Evolutionary conservation across 2,113 vertebrate genomes (phyloP).

Genomic region (Talpa occidentalis): DNA sequence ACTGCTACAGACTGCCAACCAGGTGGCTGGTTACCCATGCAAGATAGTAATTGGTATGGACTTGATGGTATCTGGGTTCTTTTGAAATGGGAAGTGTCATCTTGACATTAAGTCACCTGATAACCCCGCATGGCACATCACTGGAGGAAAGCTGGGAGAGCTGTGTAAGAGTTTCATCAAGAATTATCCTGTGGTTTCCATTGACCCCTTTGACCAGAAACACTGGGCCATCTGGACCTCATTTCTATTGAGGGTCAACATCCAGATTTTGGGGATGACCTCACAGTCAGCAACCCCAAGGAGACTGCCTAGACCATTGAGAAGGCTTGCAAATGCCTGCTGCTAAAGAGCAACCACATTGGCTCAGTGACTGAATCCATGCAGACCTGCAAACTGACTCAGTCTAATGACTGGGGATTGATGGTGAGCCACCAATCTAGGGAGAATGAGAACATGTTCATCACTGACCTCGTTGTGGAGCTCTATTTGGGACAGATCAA

Average conservation of each 20-base stretch:
- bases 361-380: constrained; percentile 93
- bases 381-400: constrained; percentile 93
- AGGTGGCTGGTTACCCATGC: constrained; percentile 92
- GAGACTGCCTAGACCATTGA: constrained; percentile 92
- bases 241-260: constrained; percentile 89
- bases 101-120: constrained; percentile 94
- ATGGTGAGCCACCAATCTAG: constrained; percentile 96
- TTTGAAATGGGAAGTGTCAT: constrained; percentile 90
- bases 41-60: constrained; percentile 95
- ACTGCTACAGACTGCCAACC: constrained; percentile 91
- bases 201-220: constrained; percentile 95
- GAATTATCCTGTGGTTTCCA: constrained; percentile 91
- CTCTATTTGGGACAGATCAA: constrained; percentile 95
- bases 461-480: constrained; percentile 93
- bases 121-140: constrained; percentile 90
- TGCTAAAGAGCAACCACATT: constrained; percentile 95
- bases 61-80: constrained; percentile 93
- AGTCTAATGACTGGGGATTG: constrained; percentile 94
- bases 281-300: constrained; percentile 94
- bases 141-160: constrained; percentile 91
- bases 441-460: constrained; percentile 95
- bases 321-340: constrained; percentile 93
- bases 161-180: constrained; percentile 93
- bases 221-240: constrained; percentile 93
- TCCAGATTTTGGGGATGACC: constrained; percentile 93